Base-by-base conservation (phyloP, 1,140 invertebrate genomes). In the Mizuhopecten yessoensis region DNA sequence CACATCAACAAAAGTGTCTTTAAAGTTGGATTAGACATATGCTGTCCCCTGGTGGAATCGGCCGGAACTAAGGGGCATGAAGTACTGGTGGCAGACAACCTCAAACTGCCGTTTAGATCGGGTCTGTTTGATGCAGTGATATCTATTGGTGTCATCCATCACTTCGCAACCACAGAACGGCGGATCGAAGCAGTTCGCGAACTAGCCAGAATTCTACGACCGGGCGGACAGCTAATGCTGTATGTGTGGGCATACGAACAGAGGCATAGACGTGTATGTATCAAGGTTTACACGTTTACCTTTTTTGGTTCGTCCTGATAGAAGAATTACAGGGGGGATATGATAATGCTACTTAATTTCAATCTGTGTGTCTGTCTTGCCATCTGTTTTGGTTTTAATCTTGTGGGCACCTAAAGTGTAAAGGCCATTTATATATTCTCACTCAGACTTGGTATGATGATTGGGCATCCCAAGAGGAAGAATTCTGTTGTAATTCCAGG, bases 231-330 rank as follows among this genome's bases (percentile, higher is more conserved):
- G 88, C 97, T 99, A n/a, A 98, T 99, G 92, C 98, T 99, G 91
- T 99, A 98, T 23, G 99, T 99, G 0, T 99, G 99, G 99, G 98
- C 99, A 20, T 98, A 99, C 98, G 99, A 99, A 96, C 99, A 99
- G 95, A 97, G 98, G 89, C 98, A 99, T 95, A 97, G 98, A 93
- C 98, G 98, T 97, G 98, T 98, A 94, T 42, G 92, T 90, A 23
- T 39, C 36, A 39, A 13, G 13, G n/a, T n/a, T n/a, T n/a, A n/a
- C n/a, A n/a, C n/a, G n/a, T n/a, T n/a, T n/a, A n/a, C n/a, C n/a
- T n/a, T n/a, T n/a, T n/a, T n/a, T n/a, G n/a, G n/a, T n/a, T n/a
- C n/a, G n/a, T n/a, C n/a, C n/a, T n/a, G n/a, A n/a, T n/a, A n/a
- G n/a, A n/a, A n/a, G n/a, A n/a, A n/a, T n/a, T n/a, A n/a, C n/a